A percentile compares a stretch with the other conserved stretches of the same genome.
These are phyloP conservation scores for Ophonus ardosiacus DNA, from an alignment of 2,888 invertebrate species.

Conservation along the genomic window DNA sequence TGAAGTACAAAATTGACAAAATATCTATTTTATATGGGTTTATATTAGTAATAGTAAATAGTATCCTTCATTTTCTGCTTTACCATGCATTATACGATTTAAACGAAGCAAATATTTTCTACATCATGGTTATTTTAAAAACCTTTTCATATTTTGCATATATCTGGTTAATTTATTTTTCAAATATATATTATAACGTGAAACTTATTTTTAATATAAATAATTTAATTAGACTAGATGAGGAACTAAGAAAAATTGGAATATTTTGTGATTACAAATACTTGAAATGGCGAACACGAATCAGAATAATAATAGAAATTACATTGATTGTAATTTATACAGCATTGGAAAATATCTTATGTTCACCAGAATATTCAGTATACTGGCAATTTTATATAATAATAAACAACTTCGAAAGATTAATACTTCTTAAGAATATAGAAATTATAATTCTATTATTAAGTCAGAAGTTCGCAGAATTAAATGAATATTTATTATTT, in stretches of 20 bases:
- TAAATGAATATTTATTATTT: neutral
- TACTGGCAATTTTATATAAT: neutral
- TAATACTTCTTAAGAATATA: neutral
- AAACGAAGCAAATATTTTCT: neutral
- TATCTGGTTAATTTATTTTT: neutral
- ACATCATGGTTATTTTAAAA: neutral
- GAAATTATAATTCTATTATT: neutral
- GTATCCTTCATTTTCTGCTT: neutral
- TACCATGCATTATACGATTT: neutral
- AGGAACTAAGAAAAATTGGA: neutral
- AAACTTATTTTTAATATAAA: conserved; percentile 1
- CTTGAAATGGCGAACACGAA: neutral
- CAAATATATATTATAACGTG: neutral
- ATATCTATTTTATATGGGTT: conserved; percentile 24
- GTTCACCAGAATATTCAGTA: neutral
- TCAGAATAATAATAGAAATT: neutral
- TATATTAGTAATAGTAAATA: neutral
- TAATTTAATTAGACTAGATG: neutral
- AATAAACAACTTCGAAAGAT: neutral
- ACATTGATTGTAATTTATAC: neutral
- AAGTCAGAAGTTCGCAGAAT: neutral
- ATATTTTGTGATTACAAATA: conserved; percentile 11
- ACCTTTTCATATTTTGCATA: conserved; percentile 1
- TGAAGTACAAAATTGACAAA: neutral
- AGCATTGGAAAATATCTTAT: neutral